Conservation (phyloP, 2,888 invertebrate species). For the Rutpela maculata region DNA sequence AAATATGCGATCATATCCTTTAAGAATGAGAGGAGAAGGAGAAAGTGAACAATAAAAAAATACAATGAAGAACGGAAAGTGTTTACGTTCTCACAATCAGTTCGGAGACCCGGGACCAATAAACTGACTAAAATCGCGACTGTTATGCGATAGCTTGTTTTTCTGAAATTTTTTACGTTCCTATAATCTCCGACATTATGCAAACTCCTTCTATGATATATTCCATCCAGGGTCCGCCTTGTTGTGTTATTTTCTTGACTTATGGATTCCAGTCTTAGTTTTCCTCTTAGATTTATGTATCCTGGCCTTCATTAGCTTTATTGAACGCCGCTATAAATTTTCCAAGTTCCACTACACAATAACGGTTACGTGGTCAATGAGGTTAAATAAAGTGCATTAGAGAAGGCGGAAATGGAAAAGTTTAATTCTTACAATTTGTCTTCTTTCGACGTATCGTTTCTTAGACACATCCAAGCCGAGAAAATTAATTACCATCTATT, state of each 20-base stretch:
- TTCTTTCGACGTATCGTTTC: conserved; percentile 64
- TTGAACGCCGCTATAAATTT: conserved; percentile 72
- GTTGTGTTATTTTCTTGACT: conserved; percentile 63
- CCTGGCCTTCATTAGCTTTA: conserved; percentile 73
- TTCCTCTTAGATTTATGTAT: conserved; percentile 69
- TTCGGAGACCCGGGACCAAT: conserved; percentile 33
- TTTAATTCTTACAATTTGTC: conserved; percentile 70
- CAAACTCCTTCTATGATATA: conserved; percentile 49
- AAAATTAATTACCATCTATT: conserved; percentile 63
- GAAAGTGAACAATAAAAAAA: conserved; percentile 54
- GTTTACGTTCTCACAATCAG: conserved; percentile 57
- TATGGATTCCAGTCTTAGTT: conserved; percentile 60
- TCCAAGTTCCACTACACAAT: conserved; percentile 69
- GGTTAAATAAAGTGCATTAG: conserved; percentile 72
- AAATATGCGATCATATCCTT: conserved; percentile 52
- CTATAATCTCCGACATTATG: conserved; percentile 46
- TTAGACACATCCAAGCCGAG: conserved; percentile 61
- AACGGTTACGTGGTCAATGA: conserved; percentile 71
- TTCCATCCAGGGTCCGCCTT: conserved; percentile 47
- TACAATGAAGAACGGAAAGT: conserved; percentile 60
- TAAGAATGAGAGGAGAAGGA: conserved; percentile 46
- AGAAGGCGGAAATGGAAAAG: conserved; percentile 69
- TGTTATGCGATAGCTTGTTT: conserved; percentile 42
- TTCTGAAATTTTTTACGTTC: conserved; percentile 41
- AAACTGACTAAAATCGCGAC: conserved; percentile 40